Evolutionary conservation across 2,797 vertebrate genomes (phyloP), one percentile per base, ranked within the genome.

Genomic region (Garrulus glandarius): DNA sequence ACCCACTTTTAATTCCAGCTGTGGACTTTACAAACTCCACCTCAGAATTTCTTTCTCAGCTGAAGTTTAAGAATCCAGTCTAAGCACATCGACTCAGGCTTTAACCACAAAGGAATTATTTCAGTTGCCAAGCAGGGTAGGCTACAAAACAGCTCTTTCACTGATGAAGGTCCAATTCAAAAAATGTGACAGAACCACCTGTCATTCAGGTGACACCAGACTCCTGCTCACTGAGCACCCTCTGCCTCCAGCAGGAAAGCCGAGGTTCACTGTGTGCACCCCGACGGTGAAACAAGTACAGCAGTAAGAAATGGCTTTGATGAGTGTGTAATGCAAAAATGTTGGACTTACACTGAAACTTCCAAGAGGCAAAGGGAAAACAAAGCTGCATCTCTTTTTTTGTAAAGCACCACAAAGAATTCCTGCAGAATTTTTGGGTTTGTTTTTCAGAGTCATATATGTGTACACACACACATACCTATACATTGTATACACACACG

Each of bases 241-340:
- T 57, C 80, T 74, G 60, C 11, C 65, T 84, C 22, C 57, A 59
- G 63, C 26, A 39, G 34, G 56, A 90, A 80, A 49, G 46, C 37
- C 16, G 20, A 68, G 26, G 21, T 14, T 65, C 2, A 4, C 15
- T 34, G 36, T 5, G 13, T 6, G 4, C 36, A 50, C 32, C 27
- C 53, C 0, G 0, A 22, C 0, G 0, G n/a, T 15, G 34, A 89
- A 81, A 64, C 9, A 7, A 46, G 19, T 7, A 44, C 29, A 37
- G 26, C 5, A 1, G 6, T 5, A 24, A 59, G 32, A 59, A 61
- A 3, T 15, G 16, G 22, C 53, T 91, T 68, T 72, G 47, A 79
- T 5, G 0, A 26, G 27, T 24, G 10, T 2, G 0, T 20, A n/a
- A 43, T 1, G 3, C 53, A 71, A 52, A 83, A 53, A 44, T 41